phyloP scores from a whole-genome alignment of 2,888 invertebrate species.

The Macrophya alboannulata region DNA sequence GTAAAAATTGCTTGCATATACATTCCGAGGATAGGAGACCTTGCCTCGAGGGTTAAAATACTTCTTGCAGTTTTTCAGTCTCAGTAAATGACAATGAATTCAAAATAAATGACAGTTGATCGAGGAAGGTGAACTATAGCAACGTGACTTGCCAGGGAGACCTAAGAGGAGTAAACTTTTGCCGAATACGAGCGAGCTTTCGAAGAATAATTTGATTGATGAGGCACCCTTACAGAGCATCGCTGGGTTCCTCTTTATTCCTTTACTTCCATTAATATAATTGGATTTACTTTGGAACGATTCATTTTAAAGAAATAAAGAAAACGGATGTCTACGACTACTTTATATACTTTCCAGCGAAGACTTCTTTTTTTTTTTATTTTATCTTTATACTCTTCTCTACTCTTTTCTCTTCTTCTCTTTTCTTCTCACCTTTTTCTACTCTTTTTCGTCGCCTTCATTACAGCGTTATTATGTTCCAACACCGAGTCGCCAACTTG shows the following conservation, averaged over 20 bases:
- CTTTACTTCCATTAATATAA: constrained; percentile 53
- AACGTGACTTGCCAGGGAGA: background rate
- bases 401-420: constrained; percentile 20
- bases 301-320: constrained; percentile 43
- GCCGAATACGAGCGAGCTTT: constrained; percentile 33
- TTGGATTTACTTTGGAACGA: constrained; percentile 47
- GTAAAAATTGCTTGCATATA: background rate
- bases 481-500: constrained; percentile 42
- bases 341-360: background rate
- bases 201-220: constrained; percentile 52
- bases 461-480: constrained; percentile 47
- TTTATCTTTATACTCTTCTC: constrained; percentile 33
- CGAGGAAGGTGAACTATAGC: background rate
- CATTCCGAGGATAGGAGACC: background rate
- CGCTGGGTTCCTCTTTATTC: constrained; percentile 38
- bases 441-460: constrained; percentile 49
- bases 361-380: background rate
- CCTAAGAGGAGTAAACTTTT: background rate
- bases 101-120: background rate
- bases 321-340: constrained; percentile 28
- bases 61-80: too few relatives aligned
- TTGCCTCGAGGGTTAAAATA: background rate
- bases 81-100: too few relatives aligned
- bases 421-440: background rate
- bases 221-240: constrained; percentile 38